Percentiles rank a stretch among this genome's conserved stretches.
Evolutionary conservation across 2,113 vertebrate species (phyloP).

Genomic region (Pelobates fuscus): DNA sequence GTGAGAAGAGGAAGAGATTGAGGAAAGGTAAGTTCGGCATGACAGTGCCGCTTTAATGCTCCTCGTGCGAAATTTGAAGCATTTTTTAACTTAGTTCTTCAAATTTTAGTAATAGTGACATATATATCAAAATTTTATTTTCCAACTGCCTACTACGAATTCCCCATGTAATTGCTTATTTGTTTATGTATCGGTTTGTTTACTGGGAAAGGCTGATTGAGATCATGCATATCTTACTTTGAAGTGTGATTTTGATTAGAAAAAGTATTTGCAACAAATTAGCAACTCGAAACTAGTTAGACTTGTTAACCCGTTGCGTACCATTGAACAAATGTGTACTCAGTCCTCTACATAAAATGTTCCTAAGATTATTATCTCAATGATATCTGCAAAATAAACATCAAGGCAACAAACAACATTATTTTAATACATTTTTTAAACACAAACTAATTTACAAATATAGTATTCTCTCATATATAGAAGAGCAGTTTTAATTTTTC

Average conservation of each 20-base stretch:
- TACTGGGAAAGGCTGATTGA: slow-evolving; percentile 10
- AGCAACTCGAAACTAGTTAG: background rate
- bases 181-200: slow-evolving; percentile 21
- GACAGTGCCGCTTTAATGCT: no score
- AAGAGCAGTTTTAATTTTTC: slow-evolving; percentile 38
- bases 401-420: slow-evolving; percentile 6
- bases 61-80: no score
- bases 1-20: no score
- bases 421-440: background rate
- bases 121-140: no score
- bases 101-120: no score
- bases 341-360: no score
- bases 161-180: background rate
- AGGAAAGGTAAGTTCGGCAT: no score
- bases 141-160: no score
- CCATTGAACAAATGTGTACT: background rate
- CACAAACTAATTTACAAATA: slow-evolving; percentile 11
- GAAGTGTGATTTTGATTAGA: slow-evolving; percentile 43
- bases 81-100: no score
- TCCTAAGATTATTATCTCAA: no score
- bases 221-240: slow-evolving; percentile 13
- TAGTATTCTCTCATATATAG: background rate
- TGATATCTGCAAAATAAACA: background rate
- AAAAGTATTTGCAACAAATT: slow-evolving; percentile 32
- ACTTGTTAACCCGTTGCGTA: background rate